phyloP scores from a whole-genome alignment of 2,113 vertebrate genomes.

The Oncorhynchus clarkii region DNA sequence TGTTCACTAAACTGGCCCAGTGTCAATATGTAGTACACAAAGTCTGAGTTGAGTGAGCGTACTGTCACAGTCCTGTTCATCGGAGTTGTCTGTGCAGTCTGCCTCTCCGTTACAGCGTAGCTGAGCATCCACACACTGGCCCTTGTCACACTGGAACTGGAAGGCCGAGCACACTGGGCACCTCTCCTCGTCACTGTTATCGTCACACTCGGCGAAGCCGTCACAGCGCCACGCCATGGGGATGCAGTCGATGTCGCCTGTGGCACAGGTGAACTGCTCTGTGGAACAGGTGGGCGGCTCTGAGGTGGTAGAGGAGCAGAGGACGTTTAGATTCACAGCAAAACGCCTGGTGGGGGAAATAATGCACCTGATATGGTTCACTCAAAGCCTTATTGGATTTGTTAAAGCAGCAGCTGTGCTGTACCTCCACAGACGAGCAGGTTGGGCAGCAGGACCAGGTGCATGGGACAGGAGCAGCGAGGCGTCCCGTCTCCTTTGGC shows the following conservation, averaged over 20 bases:
- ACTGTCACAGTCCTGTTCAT: slow-evolving; percentile 91
- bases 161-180: slow-evolving; percentile 86
- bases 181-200: slow-evolving; percentile 90
- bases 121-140: slow-evolving; percentile 87
- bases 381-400: too few species aligned
- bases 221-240: slow-evolving; percentile 95
- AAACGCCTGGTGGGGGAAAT: background rate
- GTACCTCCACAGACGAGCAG: slow-evolving; percentile 93
- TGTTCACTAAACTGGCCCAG: too few species aligned
- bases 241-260: slow-evolving; percentile 96
- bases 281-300: slow-evolving; percentile 96
- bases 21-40: background rate
- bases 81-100: slow-evolving; percentile 92
- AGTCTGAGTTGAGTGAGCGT: slow-evolving; percentile 40
- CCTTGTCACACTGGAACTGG: slow-evolving; percentile 93
- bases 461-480: slow-evolving; percentile 90
- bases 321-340: background rate
- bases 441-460: slow-evolving; percentile 92
- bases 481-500: slow-evolving; percentile 95
- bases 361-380: too few species aligned
- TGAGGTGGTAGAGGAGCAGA: slow-evolving; percentile 44
- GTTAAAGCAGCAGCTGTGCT: background rate
- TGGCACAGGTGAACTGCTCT: slow-evolving; percentile 94
- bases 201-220: slow-evolving; percentile 89
- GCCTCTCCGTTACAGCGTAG: slow-evolving; percentile 88